These are phyloP conservation scores for Alligator sinensis DNA, from an alignment of 2,113 vertebrate species.

Conservation along the genomic window DNA sequence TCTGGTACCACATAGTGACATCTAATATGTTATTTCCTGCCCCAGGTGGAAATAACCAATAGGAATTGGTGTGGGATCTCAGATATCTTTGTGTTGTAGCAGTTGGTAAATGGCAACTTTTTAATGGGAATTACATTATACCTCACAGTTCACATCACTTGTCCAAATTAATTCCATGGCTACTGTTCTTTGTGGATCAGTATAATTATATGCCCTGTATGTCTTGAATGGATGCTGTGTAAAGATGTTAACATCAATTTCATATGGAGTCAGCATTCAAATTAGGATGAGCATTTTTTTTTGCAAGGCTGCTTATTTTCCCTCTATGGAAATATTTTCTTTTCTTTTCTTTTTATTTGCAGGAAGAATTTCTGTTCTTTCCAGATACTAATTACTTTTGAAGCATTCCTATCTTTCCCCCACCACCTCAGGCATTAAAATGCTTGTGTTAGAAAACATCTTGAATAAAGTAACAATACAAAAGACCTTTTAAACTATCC, in stretches of 20 bases:
- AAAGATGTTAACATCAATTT: constrained; percentile 14
- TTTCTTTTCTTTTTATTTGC: not conserved
- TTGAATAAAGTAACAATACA: not conserved
- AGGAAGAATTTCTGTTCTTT: constrained; percentile 28
- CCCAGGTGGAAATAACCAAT: not conserved
- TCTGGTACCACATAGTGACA: not conserved
- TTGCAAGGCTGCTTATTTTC: not conserved
- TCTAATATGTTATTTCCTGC: constrained; percentile 8
- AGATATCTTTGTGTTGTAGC: constrained; percentile 48
- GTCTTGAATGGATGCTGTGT: not conserved
- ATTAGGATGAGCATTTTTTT: not conserved
- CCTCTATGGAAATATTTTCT: not conserved
- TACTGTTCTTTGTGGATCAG: constrained; percentile 8
- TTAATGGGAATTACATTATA: constrained; percentile 47
- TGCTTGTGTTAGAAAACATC: not conserved
- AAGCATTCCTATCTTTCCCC: constrained; percentile 3
- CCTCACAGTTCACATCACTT: constrained; percentile 41
- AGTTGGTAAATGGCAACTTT: constrained; percentile 43
- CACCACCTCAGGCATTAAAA: not conserved
- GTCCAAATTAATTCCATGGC: constrained; percentile 33
- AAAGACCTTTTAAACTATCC: not conserved
- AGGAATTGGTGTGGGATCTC: constrained; percentile 10
- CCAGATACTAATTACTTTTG: constrained; percentile 2
- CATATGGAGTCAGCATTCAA: not conserved
- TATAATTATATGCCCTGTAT: not conserved